Base-by-base conservation (phyloP, 2,888 invertebrate species). In the Platerodrilus igneus region DNA sequence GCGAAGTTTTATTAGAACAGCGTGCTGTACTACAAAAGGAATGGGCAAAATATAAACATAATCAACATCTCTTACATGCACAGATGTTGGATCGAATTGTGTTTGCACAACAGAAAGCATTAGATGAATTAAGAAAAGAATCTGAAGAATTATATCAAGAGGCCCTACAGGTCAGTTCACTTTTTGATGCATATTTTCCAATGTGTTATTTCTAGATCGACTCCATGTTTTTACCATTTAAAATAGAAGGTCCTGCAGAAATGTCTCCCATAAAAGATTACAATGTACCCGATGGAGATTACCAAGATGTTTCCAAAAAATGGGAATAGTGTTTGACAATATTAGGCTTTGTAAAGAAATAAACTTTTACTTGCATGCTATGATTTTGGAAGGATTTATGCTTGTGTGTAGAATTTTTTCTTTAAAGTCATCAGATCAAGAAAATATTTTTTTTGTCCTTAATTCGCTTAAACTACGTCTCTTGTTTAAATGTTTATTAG, bases 271-370 rank as follows among this genome's bases (percentile, higher is more conserved):
- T 91, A 40, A 75, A 81, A 57, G 75, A 79, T 46, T 96, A 91
- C 62, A 75, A 77, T 0, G 76, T 81, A 27, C 88, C 90, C 0
- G 95, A 97, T 68, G 97, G 97, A 21, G 91, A 94, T 57, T 95
- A 92, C 61, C 64, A 79, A 13, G 86, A 94, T 63, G 71, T 85
- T 17, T 81, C 89, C 0, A 86, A 78, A 64, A 86, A 84, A 59
- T 90, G 87, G 86, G 76, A 81, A 44, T 75, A 74, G n/a, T n/a
- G n/a, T n/a, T n/a, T n/a, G n/a, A n/a, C n/a, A n/a, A n/a, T 47
- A 43, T 7, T 23, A 9, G 5, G 47, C 31, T 15, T n/a, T 33
- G 33, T 21, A 20, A 13, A 23, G 11, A n/a, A 22, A 5, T 10
- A 9, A n/a, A 9, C 10, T 11, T 20, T 30, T 18, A n/a, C 18